Percentiles rank a stretch among this genome's conserved stretches.
Conservation (phyloP, 2,797 vertebrate species). For the Leuciscus waleckii region DNA sequence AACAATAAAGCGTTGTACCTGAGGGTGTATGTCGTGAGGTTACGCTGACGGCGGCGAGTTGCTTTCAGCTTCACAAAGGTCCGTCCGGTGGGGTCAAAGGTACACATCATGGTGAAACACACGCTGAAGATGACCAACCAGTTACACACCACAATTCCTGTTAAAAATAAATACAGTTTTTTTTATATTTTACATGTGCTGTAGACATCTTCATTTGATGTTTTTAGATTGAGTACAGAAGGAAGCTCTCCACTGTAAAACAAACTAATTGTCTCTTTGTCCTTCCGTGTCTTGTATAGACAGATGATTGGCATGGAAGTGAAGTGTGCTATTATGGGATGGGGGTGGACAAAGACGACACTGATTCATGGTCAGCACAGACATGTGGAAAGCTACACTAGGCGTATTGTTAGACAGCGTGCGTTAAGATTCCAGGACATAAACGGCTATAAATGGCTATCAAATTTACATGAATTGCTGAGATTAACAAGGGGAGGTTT, state of each 20-base stretch:
- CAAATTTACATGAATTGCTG: neutral
- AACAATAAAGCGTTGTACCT: conserved; percentile 73
- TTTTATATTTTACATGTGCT: neutral
- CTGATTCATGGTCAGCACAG: conserved; percentile 40
- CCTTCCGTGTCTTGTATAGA: neutral
- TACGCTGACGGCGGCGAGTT: conserved; percentile 94
- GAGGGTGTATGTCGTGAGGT: conserved; percentile 95
- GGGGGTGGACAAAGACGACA: conserved; percentile 45
- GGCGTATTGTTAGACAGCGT: conserved; percentile 20
- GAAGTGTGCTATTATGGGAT: conserved; percentile 47
- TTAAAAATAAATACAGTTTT: neutral
- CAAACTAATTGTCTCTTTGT: conserved; percentile 13
- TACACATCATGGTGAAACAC: conserved; percentile 96
- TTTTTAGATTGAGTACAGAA: neutral
- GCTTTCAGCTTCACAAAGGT: conserved; percentile 98
- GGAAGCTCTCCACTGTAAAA: conserved; percentile 1
- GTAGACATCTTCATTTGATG: neutral
- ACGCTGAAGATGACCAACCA: conserved; percentile 99
- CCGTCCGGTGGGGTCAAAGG: conserved; percentile 96
- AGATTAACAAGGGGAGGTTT: conserved; percentile 25
- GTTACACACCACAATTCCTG: conserved; percentile 96
- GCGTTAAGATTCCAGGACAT: conserved; percentile 9
- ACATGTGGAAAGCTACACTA: conserved; percentile 33
- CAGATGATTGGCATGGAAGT: conserved; percentile 22
- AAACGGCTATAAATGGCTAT: conserved; percentile 16